Conservation (phyloP, 92 coral and sea anemone species). For the Actinernus sp. region DNA sequence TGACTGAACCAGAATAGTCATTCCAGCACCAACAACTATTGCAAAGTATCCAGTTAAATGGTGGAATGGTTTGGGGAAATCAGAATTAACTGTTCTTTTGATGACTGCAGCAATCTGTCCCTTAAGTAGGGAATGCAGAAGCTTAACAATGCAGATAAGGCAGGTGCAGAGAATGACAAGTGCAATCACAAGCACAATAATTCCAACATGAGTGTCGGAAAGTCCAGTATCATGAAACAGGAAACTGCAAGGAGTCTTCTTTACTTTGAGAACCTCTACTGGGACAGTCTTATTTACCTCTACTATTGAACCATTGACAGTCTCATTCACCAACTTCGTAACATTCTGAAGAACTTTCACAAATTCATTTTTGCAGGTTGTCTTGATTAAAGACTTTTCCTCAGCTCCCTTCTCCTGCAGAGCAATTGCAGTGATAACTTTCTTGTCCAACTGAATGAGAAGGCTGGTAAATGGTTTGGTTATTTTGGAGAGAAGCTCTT, state of each 20-base stretch:
- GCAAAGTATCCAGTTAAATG: conserved; percentile 97
- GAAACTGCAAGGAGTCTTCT: conserved; percentile 55
- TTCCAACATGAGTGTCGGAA: conserved; percentile 84
- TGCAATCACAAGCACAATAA: conserved; percentile 76
- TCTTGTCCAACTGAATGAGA: conserved; percentile 82
- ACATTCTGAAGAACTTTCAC: conserved; percentile 4
- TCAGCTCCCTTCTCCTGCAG: conserved; percentile 58
- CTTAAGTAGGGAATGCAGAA: conserved; percentile 85
- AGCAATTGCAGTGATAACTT: conserved; percentile 77
- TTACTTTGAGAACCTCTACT: conserved; percentile 2
- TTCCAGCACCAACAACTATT: conserved; percentile 93
- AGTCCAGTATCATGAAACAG: conserved; percentile 78
- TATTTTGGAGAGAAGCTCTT: conserved; percentile 72
- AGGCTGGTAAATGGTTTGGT: conserved; percentile 92
- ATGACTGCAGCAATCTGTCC: conserved; percentile 93
- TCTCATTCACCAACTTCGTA: conserved; percentile 19
- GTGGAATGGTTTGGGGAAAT: conserved; percentile 91
- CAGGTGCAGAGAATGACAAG: conserved; percentile 82
- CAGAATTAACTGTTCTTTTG: conserved; percentile 93
- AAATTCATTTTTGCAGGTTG: conserved; percentile 39
- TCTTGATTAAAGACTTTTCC: conserved; percentile 63
- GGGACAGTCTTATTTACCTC: conserved; percentile 32
- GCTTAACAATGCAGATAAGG: conserved; percentile 83
- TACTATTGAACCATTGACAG: background rate
- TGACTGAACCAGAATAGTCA: conserved; percentile 97